Evolutionary conservation across 1,140 invertebrate genomes (phyloP), one percentile per base, ranked within the genome.

Genomic region (Neotoxoptera formosana): DNA sequence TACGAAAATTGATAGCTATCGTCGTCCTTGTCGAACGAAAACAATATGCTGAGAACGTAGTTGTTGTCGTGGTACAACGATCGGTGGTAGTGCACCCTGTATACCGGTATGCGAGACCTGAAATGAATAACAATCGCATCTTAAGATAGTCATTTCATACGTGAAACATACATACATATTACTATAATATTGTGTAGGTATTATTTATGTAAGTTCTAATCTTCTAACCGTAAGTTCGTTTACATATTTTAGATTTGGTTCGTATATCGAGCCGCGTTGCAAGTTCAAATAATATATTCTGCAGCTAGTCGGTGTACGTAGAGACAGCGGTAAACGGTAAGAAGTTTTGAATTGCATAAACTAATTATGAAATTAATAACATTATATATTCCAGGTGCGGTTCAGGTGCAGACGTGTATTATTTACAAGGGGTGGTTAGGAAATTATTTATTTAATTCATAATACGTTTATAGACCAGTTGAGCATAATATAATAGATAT

Each of bases 1-100:
- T 99, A 96, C 1, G 98, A 96, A 96, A 99, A 99, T 95, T 99
- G 98, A 95, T 99, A 99, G 6, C 98, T 96, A 94, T 98, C 97
- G 94, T 98, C 97, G 95, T 99, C 98, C 88, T 96, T 96, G 95
- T 99, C 99, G 95, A 99, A 99, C 36, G 97, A 97, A 95, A 99
- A 99, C 0, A 98, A 97, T 95, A 99, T 98, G 94, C 98, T 99
- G 41, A 99, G 96, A 14, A 99, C 97, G 95, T 99, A 98, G 94
- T 99, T 97, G 92, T 98, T 97, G 93, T 97, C 97, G 95, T 99
- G 99, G 94, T 97, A 96, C 23, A 97, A 96, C 45, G 99, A 99
- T 93, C 97, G 96, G 95, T 99, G 99, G 95, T 99, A 99, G 95
- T 98, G 99, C 0, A 99, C 97, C 95, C 99, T 96, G 76, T 97